Base-by-base conservation (phyloP, 2,113 vertebrate genomes). In the Onychostoma macrolepis region DNA sequence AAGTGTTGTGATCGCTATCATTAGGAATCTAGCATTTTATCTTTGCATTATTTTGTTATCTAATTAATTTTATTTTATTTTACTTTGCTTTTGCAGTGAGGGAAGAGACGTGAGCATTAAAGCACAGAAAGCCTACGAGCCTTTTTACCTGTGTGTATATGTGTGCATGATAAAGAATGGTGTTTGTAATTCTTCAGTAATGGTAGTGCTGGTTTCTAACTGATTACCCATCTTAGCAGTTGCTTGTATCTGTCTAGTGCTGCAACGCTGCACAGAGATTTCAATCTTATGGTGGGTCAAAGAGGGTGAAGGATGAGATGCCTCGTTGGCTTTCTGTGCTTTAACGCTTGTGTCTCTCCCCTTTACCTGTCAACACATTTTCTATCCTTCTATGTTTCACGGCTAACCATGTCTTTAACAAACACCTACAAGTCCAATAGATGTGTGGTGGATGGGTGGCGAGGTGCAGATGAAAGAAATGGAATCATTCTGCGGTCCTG, bases 391-490 rank as follows among this genome's bases (percentile, higher is more conserved):
- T 28, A 21, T 56, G 28, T 56, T 79, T 36, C 15, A n/a, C 45
- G 13, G 11, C n/a, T 77, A 48, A 48, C 43, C 75, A 77, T n/a
- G 45, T 26, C 53, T 61, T 80, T 58, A 53, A 80, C 30, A 80
- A 58, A 41, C 33, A 17, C 13, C 33, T 61, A 13, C 30, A 80
- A n/a, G 7, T 78, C 78, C 78, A 80, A 41, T 69, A 24, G 21
- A 2, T 81, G 79, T 61, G 56, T 65, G 30, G 63, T 67, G 80
- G 80, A 69, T 69, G 80, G 63, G 41, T 83, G 80, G 13, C 26
- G 11, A 69, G 63, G 61, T 69, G 26, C 17, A 69, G 19, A 69
- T 48, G 6, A 19, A 26, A 11, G 30, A 61, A 80, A 30, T 50
- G 4, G 9, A 80, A 63, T 61, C 21, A 33, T 50, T 69, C 61